Evolutionary conservation across 1,140 invertebrate genomes (phyloP).

Genomic region (Trinorchestia longiramus): DNA sequence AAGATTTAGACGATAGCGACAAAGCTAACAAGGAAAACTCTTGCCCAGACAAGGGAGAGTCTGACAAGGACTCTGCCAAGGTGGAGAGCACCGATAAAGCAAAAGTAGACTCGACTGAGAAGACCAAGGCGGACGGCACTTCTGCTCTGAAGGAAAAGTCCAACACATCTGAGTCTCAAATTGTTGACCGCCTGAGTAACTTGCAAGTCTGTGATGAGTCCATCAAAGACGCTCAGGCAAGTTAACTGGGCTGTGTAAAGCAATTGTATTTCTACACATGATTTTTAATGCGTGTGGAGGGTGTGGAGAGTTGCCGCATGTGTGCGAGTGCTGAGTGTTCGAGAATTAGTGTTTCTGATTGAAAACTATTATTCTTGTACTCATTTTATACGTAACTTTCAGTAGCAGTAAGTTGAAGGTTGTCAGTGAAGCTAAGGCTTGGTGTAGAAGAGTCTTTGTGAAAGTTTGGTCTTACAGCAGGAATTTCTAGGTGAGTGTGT

Average conservation of each 20-base stretch:
- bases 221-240: neutral
- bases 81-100: neutral
- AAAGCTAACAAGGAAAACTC: constrained; percentile 33
- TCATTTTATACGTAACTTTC: constrained; percentile 23
- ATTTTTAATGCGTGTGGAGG: neutral
- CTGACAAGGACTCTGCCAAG: neutral
- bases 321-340: neutral
- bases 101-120: neutral
- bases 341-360: constrained; percentile 15
- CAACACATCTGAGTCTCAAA: constrained; percentile 47
- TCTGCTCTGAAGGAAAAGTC: constrained; percentile 21
- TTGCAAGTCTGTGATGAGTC: constrained; percentile 18
- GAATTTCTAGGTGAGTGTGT: neutral
- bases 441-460: neutral
- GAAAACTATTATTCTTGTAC: constrained; percentile 36
- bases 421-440: neutral
- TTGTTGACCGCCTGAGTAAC: constrained; percentile 4
- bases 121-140: neutral
- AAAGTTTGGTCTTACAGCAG: neutral
- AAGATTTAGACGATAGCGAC: neutral
- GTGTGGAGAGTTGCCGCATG: neutral
- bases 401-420: neutral
- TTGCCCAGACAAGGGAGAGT: neutral
- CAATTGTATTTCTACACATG: constrained; percentile 12
- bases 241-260: neutral